Base-by-base conservation (phyloP, 2,888 invertebrate species). In the Anagyrus pseudococci region DNA sequence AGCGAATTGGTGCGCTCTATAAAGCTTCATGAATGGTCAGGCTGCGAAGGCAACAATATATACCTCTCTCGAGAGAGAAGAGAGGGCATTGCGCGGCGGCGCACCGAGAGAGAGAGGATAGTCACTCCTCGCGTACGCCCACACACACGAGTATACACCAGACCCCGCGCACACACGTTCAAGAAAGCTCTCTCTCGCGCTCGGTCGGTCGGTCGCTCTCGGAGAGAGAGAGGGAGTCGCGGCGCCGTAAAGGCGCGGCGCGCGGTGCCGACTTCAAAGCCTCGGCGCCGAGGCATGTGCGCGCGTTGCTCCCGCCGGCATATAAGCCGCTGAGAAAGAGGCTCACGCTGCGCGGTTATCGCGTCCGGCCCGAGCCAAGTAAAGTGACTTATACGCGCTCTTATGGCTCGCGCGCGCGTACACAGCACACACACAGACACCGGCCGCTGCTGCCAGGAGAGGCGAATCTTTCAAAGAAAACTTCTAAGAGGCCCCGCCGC, bases 401-500 rank as follows among this genome's bases (percentile, higher is more conserved):
- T 2, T 43, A 43, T 8, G 17, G 10, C 41, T 17, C 17, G 17
- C 17, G n/a, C 17, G 17, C 19, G 4, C 20, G n/a, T 19, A 2
- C 43, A 8, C n/a, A 2, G 37, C 55, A 19, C 55, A 20, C 58
- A 44, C 29, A 49, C 55, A 54, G 63, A 61, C 4, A 69, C 63
- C 57, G 70, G 66, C 67, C 69, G 70, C 67, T 67, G 67, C 56
- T n/a, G n/a, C n/a, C n/a, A 66, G 65, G 66, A 68, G 72, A 71
- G 69, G 74, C 71, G 70, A 72, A 75, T 75, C 73, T 75, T 71
- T 75, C 70, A 74, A 75, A 73, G 74, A 70, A 59, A 72, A 75
- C 74, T 71, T 75, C 72, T 71, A 69, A 74, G n/a, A 69, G 73
- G 70, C 68, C 70, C 64, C 73, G 74, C 71, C 37, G 22, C 37